Conservation (phyloP, 2,797 vertebrate genomes). For the Sebastes trivittatus region DNA sequence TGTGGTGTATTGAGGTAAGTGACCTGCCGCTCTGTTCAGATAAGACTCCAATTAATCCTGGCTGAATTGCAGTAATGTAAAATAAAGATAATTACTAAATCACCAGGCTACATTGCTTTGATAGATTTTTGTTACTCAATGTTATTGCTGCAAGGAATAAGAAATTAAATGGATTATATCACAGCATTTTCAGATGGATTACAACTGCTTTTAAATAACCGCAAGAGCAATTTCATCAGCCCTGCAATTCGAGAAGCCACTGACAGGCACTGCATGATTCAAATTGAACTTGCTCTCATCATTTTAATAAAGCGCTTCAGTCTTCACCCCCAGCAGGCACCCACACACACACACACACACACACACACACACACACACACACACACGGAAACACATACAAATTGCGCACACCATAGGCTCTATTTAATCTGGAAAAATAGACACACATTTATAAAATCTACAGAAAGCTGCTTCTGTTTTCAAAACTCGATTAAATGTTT, state of each 20-base stretch:
- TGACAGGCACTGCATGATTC: constrained; percentile 85
- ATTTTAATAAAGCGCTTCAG: constrained; percentile 83
- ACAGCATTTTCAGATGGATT: constrained; percentile 87
- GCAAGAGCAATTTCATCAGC: constrained; percentile 87
- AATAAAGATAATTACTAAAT: constrained; percentile 90
- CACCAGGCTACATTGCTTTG: constrained; percentile 83
- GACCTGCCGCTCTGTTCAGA: constrained; percentile 83
- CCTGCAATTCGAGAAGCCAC: constrained; percentile 81
- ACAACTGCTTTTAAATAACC: constrained; percentile 90
- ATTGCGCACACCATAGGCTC: constrained; percentile 46
- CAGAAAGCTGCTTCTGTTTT: constrained; percentile 45
- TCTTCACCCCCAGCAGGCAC: constrained; percentile 76
- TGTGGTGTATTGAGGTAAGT: constrained; percentile 83
- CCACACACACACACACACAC: background rate
- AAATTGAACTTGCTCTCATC: constrained; percentile 85
- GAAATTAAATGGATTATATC: constrained; percentile 88
- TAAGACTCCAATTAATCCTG: constrained; percentile 86
- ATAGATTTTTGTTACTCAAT: constrained; percentile 84
- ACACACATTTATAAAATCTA: constrained; percentile 47
- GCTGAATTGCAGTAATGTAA: constrained; percentile 82
- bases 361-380: constrained; percentile 13
- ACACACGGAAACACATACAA: constrained; percentile 42
- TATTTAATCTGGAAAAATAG: constrained; percentile 51
- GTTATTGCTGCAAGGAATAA: constrained; percentile 84
- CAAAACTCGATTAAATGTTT: constrained; percentile 58